phyloP scores from a whole-genome alignment of 1,140 invertebrate genomes.

The Dinoponera quadriceps region DNA sequence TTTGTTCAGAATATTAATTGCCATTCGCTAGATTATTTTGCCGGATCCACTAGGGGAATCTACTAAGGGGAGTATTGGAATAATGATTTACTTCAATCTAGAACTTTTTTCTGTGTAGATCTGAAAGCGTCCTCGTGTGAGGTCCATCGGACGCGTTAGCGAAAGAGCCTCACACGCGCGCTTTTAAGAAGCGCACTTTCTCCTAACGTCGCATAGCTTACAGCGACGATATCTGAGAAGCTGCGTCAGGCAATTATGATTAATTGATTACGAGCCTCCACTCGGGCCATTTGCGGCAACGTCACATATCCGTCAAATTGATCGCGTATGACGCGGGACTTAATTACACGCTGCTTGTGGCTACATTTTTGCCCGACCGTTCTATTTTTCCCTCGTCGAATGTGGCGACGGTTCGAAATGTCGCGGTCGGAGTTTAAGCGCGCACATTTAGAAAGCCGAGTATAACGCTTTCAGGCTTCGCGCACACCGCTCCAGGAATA shows the following conservation, averaged over 20 bases:
- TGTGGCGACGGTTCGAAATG: neutral
- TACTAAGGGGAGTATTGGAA: too few relatives aligned
- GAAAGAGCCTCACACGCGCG: neutral
- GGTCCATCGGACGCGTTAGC: too few relatives aligned
- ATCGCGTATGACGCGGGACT: neutral
- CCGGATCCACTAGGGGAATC: too few relatives aligned
- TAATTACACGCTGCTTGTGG: neutral
- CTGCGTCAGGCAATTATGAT: neutral
- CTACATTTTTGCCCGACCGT: too few relatives aligned
- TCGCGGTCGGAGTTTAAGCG: neutral
- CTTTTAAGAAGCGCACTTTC: constrained; percentile 19
- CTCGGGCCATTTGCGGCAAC: neutral
- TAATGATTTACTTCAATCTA: too few relatives aligned
- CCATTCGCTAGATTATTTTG: too few relatives aligned
- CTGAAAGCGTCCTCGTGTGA: neutral
- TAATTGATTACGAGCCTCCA: neutral
- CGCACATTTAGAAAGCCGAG: constrained; percentile 28
- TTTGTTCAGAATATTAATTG: too few relatives aligned
- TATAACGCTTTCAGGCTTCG: neutral
- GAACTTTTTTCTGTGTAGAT: too few relatives aligned
- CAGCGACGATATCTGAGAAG: neutral
- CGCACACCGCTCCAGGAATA: constrained; percentile 18
- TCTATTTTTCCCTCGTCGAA: neutral
- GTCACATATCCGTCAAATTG: neutral
- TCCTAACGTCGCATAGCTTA: neutral